Conservation (phyloP, 1,140 invertebrate genomes). For the Leptonema lineaticorne region DNA sequence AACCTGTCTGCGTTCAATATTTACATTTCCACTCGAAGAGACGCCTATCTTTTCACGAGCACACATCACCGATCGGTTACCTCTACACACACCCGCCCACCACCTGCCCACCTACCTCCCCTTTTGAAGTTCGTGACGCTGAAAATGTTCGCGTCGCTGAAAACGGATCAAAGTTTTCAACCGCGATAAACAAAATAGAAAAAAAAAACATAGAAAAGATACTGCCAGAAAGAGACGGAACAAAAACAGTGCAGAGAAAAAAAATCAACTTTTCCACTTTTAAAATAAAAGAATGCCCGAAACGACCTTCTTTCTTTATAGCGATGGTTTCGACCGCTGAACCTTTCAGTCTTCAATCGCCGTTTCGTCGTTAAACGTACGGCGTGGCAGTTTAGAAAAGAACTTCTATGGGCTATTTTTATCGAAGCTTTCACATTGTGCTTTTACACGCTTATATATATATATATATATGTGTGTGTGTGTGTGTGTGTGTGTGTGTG, state of each 20-base stretch:
- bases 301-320: not conserved
- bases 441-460: too few species aligned
- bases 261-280: too few species aligned
- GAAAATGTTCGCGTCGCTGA: not conserved
- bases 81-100: not conserved
- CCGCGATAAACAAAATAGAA: not conserved
- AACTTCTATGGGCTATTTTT: not conserved
- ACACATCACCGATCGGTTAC: not conserved
- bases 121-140: not conserved
- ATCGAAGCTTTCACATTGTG: too few species aligned
- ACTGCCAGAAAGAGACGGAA: too few species aligned
- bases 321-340: not conserved
- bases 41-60: not conserved
- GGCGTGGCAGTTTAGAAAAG: not conserved
- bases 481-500: too few species aligned
- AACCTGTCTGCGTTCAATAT: not conserved
- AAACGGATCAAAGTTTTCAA: slow-evolving; percentile 1
- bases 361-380: not conserved
- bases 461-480: too few species aligned
- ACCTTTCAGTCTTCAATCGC: not conserved
- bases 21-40: not conserved
- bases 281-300: not conserved
- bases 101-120: not conserved
- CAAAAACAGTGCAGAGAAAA: too few species aligned
- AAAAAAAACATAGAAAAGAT: too few species aligned